A percentile compares a stretch with the other conserved stretches of the same genome.
Conservation (phyloP, 2,113 vertebrate species). For the Elachura formosa region DNA sequence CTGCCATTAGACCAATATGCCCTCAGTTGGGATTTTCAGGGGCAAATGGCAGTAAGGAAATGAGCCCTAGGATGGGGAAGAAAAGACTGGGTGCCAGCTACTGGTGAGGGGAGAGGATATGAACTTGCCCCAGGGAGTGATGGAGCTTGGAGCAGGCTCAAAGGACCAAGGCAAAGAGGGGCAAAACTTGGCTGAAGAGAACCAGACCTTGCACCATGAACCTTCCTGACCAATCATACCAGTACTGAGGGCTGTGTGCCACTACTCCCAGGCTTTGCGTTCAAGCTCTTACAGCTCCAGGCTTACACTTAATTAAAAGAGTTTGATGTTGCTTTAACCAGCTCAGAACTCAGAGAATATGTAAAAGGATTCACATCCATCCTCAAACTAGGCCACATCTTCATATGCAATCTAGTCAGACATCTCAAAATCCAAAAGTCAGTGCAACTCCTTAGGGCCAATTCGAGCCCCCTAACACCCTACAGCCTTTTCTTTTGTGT, state of each 20-base stretch:
- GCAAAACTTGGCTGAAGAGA: neutral
- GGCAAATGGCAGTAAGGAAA: neutral
- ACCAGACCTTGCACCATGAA: neutral
- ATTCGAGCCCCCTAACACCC: neutral
- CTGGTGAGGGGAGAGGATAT: neutral
- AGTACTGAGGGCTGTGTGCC: neutral
- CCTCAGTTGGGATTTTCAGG: neutral
- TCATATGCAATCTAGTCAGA: neutral
- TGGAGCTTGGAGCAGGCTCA: neutral
- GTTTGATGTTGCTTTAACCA: neutral
- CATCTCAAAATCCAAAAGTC: neutral
- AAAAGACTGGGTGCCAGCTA: neutral
- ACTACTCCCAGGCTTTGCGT: neutral
- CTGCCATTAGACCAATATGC: accelerated
- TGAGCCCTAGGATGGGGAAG: neutral
- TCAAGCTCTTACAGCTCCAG: constrained; percentile 14
- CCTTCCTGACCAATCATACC: neutral
- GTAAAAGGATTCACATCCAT: neutral
- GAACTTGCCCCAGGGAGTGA: neutral
- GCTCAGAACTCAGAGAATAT: neutral
- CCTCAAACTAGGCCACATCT: neutral
- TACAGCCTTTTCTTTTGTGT: neutral
- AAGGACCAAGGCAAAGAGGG: neutral
- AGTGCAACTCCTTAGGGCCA: neutral
- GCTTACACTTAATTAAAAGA: neutral